Percentiles rank a stretch among this genome's conserved stretches.
Conservation (phyloP, 2,888 invertebrate species). For the Zygothrica quintamaculata region DNA sequence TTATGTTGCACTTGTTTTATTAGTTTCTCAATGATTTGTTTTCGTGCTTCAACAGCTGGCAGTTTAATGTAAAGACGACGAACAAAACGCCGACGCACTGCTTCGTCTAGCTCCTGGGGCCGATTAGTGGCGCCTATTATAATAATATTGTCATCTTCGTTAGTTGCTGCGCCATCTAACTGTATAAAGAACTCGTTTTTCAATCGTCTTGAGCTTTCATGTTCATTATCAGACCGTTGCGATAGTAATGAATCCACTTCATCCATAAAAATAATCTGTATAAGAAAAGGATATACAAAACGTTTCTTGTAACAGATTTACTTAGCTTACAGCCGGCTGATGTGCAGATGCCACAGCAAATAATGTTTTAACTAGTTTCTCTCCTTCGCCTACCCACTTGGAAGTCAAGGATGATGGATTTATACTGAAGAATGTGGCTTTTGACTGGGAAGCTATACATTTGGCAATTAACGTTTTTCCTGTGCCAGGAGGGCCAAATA, state of each 20-base stretch:
- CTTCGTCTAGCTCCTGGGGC: slow-evolving; percentile 98
- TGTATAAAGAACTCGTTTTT: slow-evolving; percentile 99
- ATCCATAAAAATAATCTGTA: slow-evolving; percentile 99
- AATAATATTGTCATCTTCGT: slow-evolving; percentile 94
- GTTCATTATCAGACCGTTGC: slow-evolving; percentile 95
- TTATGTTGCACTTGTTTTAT: slow-evolving; percentile 88
- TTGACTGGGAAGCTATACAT: slow-evolving; percentile 97
- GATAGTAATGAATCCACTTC: slow-evolving; percentile 98
- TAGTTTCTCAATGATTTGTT: slow-evolving; percentile 90
- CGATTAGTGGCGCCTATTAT: slow-evolving; percentile 98
- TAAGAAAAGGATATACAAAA: neutral
- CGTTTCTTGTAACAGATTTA: neutral
- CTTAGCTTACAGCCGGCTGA: slow-evolving; percentile 90
- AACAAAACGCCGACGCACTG: slow-evolving; percentile 95
- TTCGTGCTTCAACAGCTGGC: slow-evolving; percentile 92
- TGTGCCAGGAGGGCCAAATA: slow-evolving; percentile 99
- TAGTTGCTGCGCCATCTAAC: slow-evolving; percentile 92
- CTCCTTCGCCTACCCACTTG: slow-evolving; percentile 99
- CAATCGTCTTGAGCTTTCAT: slow-evolving; percentile 96
- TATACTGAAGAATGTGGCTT: slow-evolving; percentile 98
- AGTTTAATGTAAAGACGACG: slow-evolving; percentile 97
- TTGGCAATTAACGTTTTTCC: slow-evolving; percentile 99
- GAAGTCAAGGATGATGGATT: slow-evolving; percentile 97
- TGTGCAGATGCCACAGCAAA: slow-evolving; percentile 94
- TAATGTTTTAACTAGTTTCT: slow-evolving; percentile 97